Evolutionary conservation across 2,113 vertebrate species (phyloP), one percentile per base, ranked within the genome.

Genomic region (Paramisgurnus dabryanus): DNA sequence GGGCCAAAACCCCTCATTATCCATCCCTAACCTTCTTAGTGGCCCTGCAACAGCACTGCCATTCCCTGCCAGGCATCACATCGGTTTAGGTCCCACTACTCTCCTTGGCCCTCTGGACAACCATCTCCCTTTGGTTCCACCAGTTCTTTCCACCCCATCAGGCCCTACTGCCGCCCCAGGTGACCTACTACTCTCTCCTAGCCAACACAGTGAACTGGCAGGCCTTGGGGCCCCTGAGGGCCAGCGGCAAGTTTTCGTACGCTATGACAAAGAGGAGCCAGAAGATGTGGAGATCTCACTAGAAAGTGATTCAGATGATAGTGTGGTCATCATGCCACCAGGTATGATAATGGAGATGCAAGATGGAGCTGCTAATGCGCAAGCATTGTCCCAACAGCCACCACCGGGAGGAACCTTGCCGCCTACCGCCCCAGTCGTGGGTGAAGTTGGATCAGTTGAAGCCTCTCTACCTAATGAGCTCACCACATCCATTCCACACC

Each of bases 231-330:
- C 82, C 4, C 84, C 78, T 0, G 92, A 94, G 71, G 89, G 92
- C 0, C 93, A 94, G 65, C 90, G 94, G 15, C 94, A 95, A 0
- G 91, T 96, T 41, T 97, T 97, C 57, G 90, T 97, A 3, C 95
- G 95, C 64, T 97, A 95, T 0, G 95, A 97, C 75, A 94, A 96
- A 71, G 96, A 97, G 80, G 96, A 96, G 49, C 87, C 91, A 0
- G 95, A 95, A 0, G 95, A 97, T 0, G 94, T 96, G 13, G 96
- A 97, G 89, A 96, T 96, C 63, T 97, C 96, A 17, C 84, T 97
- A 82, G 95, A 93, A 39, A 97, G 96, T 0, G 95, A 97, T 88
- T 96, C 95, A 0, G 95, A 96, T 1, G 96, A 97, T 89, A 96
- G 95, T 0, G 95, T 97, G 64, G 94, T 97, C 40, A 97, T 97